These are phyloP conservation scores for Catamblyrhynchus diadema DNA, from an alignment of 2,797 vertebrate genomes.

Conservation along the genomic window DNA sequence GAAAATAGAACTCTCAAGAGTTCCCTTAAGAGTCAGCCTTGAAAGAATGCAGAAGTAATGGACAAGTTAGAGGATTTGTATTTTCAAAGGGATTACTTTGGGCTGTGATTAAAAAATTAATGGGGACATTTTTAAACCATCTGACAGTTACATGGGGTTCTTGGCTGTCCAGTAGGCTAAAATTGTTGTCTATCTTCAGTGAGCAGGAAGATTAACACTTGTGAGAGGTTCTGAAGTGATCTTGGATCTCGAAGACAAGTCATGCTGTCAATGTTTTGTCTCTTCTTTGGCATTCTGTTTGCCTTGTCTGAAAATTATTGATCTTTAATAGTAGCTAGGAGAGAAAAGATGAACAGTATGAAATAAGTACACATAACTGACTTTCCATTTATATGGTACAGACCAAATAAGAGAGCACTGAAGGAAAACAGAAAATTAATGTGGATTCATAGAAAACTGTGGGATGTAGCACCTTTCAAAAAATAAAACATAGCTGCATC, in stretches of 20 bases:
- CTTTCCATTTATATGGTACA: neutral
- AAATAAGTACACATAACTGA: neutral
- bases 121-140: neutral
- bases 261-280: neutral
- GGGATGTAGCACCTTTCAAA: neutral
- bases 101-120: neutral
- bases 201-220: neutral
- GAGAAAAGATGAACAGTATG: neutral
- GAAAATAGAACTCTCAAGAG: neutral
- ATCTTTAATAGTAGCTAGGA: neutral
- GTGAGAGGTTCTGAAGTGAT: neutral
- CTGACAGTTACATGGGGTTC: neutral
- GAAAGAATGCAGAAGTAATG: neutral
- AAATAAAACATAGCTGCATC: neutral
- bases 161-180: neutral
- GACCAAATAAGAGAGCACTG: neutral
- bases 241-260: neutral
- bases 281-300: neutral
- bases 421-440: neutral
- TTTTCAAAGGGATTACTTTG: neutral
- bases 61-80: neutral
- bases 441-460: neutral
- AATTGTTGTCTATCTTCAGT: neutral
- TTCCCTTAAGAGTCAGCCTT: neutral
- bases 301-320: neutral